Conservation (phyloP, 1,140 invertebrate genomes). For the Drosophila tsacasi region DNA sequence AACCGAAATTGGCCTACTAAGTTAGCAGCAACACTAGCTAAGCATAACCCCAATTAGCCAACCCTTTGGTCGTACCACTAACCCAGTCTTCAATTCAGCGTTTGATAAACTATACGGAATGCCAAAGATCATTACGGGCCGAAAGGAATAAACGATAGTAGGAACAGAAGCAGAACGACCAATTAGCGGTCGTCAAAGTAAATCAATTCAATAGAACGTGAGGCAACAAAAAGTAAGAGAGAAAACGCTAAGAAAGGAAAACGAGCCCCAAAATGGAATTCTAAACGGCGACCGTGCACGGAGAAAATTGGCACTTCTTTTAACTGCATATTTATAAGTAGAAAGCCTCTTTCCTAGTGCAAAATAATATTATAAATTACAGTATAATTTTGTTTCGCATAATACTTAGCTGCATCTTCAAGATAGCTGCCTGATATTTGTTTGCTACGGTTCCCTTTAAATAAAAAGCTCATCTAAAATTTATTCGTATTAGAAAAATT, state of each 20-base stretch:
- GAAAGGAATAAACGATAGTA: conserved; percentile 7
- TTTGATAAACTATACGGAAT: conserved; percentile 73
- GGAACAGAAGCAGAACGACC: conserved; percentile 15
- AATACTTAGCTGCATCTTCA: no score
- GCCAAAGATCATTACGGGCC: conserved; percentile 68
- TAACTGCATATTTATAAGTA: not conserved
- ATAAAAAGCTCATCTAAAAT: no score
- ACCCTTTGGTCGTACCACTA: not conserved
- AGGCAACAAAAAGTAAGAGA: conserved; percentile 9
- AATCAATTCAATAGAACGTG: conserved; percentile 61
- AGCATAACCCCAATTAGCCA: conserved; percentile 22
- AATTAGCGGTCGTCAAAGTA: conserved; percentile 72
- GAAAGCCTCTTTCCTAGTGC: not conserved
- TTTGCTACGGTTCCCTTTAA: no score
- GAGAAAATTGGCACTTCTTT: not conserved
- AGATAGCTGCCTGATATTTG: no score
- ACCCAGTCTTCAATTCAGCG: conserved; percentile 37
- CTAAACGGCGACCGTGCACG: not conserved
- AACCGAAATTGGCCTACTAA: not conserved
- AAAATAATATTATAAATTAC: not conserved
- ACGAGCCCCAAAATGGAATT: conserved; percentile 15
- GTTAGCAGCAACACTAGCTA: conserved; percentile 6
- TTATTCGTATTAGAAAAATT: no score
- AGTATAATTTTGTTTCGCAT: no score
- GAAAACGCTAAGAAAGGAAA: not conserved